These are phyloP conservation scores for Aspidiotus rigidus DNA, from an alignment of 2,888 invertebrate species.

Conservation along the genomic window DNA sequence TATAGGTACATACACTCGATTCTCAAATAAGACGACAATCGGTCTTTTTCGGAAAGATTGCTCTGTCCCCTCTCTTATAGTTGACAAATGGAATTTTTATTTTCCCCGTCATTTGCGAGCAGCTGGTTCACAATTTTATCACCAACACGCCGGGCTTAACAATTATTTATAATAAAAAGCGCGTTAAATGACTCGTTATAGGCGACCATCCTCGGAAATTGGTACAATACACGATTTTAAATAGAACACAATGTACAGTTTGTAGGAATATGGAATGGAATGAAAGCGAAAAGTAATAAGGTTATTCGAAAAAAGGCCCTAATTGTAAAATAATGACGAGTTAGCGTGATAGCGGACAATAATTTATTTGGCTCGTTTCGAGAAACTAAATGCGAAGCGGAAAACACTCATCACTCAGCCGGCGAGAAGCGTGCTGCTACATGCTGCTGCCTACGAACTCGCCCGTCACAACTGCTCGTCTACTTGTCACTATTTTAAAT, in stretches of 20 bases:
- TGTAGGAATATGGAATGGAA: not conserved
- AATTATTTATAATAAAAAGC: not conserved
- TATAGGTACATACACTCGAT: too few relatives aligned
- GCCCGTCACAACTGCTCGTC: slow-evolving; percentile 31
- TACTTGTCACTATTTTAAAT: slow-evolving; percentile 30
- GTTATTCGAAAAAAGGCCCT: slow-evolving; percentile 26
- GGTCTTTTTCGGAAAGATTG: not conserved
- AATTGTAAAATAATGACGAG: slow-evolving; percentile 33
- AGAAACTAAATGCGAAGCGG: slow-evolving; percentile 31
- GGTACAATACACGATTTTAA: not conserved
- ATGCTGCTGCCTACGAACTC: slow-evolving; percentile 11
- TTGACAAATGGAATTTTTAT: not conserved
- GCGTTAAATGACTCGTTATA: not conserved
- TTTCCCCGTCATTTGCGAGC: not conserved
- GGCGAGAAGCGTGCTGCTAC: slow-evolving; percentile 27
- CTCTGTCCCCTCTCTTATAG: not conserved
- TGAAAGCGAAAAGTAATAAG: slow-evolving; percentile 16
- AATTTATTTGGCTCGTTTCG: slow-evolving; percentile 31
- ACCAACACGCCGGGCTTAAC: too few relatives aligned
- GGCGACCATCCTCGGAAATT: not conserved
- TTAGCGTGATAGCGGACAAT: slow-evolving; percentile 29
- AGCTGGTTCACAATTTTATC: not conserved
- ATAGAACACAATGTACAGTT: not conserved
- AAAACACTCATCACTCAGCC: slow-evolving; percentile 33
- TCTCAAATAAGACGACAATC: slow-evolving; percentile 6